These are phyloP conservation scores for Yponomeuta sedellus DNA, from an alignment of 2,888 invertebrate species.

Conservation along the genomic window DNA sequence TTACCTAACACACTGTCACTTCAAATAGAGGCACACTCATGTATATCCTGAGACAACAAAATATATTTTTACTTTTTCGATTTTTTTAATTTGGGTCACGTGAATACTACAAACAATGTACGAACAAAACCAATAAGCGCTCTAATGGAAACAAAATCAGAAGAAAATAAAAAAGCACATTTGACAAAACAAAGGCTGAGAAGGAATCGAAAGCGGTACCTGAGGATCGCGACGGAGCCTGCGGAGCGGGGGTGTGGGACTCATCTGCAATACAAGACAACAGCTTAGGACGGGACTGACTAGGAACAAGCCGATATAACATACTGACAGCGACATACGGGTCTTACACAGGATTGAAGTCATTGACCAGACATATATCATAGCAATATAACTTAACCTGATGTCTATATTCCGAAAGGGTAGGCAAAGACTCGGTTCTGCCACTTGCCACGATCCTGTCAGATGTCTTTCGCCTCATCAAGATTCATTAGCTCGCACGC, in stretches of 20 bases:
- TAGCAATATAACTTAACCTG: no score
- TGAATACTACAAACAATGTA: not conserved
- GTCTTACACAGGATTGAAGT: not conserved
- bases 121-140: not conserved
- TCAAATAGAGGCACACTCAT: not conserved
- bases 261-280: slow-evolving; percentile 76
- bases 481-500: no score
- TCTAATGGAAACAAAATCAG: not conserved
- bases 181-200: not conserved
- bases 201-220: slow-evolving; percentile 40
- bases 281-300: slow-evolving; percentile 53
- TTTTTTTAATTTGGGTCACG: not conserved
- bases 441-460: no score
- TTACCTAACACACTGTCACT: not conserved
- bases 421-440: no score
- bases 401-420: no score
- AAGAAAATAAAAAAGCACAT: not conserved
- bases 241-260: slow-evolving; percentile 71
- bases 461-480: no score
- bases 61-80: not conserved
- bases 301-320: not conserved
- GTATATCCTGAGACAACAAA: not conserved
- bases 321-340: not conserved
- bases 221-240: slow-evolving; percentile 74
- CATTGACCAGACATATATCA: no score